Evolutionary conservation across 2,797 vertebrate genomes (phyloP).

Genomic region (Hybognathus amarus): DNA sequence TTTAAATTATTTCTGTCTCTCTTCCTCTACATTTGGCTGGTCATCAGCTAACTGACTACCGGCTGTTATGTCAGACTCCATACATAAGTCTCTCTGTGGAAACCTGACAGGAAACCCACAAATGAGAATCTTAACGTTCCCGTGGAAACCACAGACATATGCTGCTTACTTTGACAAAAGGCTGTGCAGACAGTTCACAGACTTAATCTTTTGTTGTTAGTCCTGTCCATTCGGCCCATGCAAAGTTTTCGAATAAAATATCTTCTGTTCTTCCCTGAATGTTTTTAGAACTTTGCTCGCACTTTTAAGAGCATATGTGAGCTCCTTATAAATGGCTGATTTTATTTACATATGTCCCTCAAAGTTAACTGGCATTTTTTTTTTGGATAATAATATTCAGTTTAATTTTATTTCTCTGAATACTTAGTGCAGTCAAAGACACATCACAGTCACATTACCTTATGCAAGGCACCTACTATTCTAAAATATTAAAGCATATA

Average conservation of each 20-base stretch:
- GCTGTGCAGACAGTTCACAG: slow-evolving; percentile 38
- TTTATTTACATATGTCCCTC: neutral
- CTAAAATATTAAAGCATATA: no score
- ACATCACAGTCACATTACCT: neutral
- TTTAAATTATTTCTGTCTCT: slow-evolving; percentile 38
- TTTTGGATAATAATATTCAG: neutral
- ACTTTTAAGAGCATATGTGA: neutral
- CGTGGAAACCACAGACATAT: slow-evolving; percentile 72
- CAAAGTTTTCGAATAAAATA: neutral
- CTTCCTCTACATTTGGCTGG: slow-evolving; percentile 71
- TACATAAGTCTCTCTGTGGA: slow-evolving; percentile 71
- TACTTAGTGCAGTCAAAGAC: neutral
- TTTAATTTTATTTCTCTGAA: neutral
- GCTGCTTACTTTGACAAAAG: slow-evolving; percentile 66
- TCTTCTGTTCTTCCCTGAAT: neutral
- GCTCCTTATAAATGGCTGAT: no score
- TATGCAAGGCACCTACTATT: no score
- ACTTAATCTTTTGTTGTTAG: slow-evolving; percentile 15
- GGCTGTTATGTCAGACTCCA: slow-evolving; percentile 78
- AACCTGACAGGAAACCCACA: slow-evolving; percentile 79
- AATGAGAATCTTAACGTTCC: slow-evolving; percentile 71
- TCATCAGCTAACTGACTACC: slow-evolving; percentile 77
- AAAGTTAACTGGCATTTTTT: neutral
- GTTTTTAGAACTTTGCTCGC: neutral
- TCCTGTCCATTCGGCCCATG: slow-evolving; percentile 9